Conservation (phyloP, 35 echinoderm and acorn worm genomes). For the Apostichopus parvimensis region DNA sequence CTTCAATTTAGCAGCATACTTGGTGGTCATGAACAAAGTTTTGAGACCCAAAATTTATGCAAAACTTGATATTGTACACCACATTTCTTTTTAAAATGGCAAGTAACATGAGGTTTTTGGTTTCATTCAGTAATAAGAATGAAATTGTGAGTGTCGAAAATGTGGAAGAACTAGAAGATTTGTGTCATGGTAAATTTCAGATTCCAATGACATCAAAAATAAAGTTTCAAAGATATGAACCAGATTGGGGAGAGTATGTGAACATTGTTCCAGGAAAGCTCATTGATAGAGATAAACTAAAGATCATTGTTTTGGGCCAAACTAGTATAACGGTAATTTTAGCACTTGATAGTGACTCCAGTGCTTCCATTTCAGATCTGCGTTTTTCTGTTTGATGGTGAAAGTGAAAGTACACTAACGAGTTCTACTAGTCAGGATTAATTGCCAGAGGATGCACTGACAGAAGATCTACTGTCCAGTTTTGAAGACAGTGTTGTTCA, state of each 20-base stretch:
- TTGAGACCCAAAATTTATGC: neutral
- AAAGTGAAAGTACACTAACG: neutral
- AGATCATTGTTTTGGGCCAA: neutral
- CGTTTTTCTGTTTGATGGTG: neutral
- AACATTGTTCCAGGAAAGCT: neutral
- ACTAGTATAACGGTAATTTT: neutral
- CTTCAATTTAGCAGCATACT: slow-evolving; percentile 2
- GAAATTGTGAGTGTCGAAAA: neutral
- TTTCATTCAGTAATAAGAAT: slow-evolving; percentile 4
- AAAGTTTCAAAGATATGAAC: slow-evolving; percentile 22
- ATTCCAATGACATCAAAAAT: slow-evolving; percentile 4
- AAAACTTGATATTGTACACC: neutral
- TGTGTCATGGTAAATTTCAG: neutral
- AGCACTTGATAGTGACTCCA: neutral
- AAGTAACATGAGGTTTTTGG: neutral
- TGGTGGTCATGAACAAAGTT: slow-evolving; percentile 26
- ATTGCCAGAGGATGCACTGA: neutral
- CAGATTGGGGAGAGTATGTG: neutral
- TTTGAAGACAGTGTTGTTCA: neutral
- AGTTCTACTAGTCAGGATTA: neutral
- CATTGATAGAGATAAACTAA: slow-evolving; percentile 22
- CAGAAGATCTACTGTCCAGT: neutral
- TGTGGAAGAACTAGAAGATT: neutral
- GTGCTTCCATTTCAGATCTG: neutral
- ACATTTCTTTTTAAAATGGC: slow-evolving; percentile 15